Conservation (phyloP, 1,140 invertebrate genomes). For the Teleopsis dalmanni region DNA sequence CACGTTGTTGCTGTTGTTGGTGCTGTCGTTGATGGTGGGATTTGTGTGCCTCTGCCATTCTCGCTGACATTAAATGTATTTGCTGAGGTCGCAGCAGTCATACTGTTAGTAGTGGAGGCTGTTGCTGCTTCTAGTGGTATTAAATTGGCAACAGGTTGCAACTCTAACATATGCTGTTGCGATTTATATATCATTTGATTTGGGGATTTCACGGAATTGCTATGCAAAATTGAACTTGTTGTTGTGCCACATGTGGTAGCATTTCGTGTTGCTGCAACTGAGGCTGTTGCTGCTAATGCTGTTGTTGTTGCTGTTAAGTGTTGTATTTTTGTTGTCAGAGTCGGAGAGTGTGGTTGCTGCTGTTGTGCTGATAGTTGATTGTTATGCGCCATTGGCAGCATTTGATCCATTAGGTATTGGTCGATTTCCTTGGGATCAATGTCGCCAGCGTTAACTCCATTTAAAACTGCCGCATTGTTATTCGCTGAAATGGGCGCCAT, state of each 20-base stretch:
- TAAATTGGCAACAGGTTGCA: constrained; percentile 1
- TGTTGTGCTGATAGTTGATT: neutral
- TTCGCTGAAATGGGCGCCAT: neutral
- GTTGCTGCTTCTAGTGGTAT: too few relatives aligned
- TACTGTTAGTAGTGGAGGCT: too few relatives aligned
- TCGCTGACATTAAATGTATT: too few relatives aligned
- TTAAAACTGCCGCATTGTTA: too few relatives aligned
- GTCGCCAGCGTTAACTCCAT: too few relatives aligned
- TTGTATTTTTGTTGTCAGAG: constrained; percentile 7
- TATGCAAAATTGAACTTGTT: neutral
- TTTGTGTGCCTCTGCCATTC: too few relatives aligned
- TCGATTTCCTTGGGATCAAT: constrained; percentile 44
- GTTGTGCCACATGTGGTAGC: neutral
- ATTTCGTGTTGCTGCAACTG: neutral
- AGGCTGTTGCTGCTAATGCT: constrained; percentile 5
- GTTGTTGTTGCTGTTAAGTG: neutral
- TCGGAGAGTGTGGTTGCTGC: neutral
- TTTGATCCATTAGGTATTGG: constrained; percentile 44
- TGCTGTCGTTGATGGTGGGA: neutral
- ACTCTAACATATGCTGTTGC: constrained; percentile 1
- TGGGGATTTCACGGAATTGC: constrained; percentile 6
- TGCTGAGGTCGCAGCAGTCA: too few relatives aligned
- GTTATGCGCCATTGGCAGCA: constrained; percentile 31
- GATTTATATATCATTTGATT: constrained; percentile 1
- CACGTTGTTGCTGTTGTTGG: neutral